These are phyloP conservation scores for Protonemura montana DNA, from an alignment of 2,888 invertebrate genomes.

Conservation along the genomic window DNA sequence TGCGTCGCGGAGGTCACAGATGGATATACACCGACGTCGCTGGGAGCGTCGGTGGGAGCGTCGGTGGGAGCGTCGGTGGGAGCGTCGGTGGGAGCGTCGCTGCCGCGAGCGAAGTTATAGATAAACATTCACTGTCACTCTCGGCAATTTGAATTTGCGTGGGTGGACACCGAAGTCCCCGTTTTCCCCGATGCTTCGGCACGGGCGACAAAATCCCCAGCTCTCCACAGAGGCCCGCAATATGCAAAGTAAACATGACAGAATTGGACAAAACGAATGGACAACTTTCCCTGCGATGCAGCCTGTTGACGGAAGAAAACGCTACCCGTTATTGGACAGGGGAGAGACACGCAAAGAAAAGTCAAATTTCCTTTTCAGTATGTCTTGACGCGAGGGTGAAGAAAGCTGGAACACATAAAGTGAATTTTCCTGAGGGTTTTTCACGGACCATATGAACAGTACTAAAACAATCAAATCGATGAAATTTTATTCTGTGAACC, in stretches of 20 bases:
- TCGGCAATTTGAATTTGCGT: not conserved
- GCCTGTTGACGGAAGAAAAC: not conserved
- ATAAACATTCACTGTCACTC: conserved; percentile 12
- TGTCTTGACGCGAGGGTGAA: not conserved
- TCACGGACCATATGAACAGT: not conserved
- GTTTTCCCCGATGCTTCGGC: not conserved
- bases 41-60: not conserved
- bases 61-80: not conserved
- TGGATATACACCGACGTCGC: not conserved
- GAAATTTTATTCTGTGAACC: not conserved
- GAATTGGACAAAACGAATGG: not conserved
- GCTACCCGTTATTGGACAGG: conserved; percentile 2
- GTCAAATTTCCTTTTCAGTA: not conserved
- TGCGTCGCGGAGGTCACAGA: not conserved
- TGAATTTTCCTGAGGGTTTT: not conserved
- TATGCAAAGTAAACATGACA: not conserved
- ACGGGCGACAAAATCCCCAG: not conserved
- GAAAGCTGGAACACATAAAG: not conserved
- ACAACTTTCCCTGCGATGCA: not conserved
- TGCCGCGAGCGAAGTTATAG: conserved; percentile 14
- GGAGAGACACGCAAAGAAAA: not conserved
- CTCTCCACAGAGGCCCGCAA: not conserved
- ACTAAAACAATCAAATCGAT: not conserved
- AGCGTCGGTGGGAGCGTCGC: not conserved
- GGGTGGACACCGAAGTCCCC: not conserved